These are phyloP conservation scores for Megaceryle maxima DNA, from an alignment of 2,113 vertebrate species.

Conservation along the genomic window DNA sequence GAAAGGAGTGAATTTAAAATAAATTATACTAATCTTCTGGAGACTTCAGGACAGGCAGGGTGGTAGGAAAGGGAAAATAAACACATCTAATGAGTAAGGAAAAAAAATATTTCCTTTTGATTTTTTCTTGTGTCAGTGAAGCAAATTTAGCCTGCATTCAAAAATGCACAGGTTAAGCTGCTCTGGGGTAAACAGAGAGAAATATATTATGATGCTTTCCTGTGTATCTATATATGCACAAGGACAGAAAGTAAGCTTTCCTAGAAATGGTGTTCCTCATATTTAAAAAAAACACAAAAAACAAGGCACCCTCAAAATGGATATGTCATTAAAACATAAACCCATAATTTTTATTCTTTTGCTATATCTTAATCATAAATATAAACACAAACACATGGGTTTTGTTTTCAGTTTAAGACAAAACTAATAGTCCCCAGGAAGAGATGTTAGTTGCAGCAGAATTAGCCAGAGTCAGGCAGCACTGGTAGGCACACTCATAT, in stretches of 20 bases:
- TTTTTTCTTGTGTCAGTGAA: background rate
- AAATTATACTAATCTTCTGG: constrained; percentile 11
- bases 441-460: background rate
- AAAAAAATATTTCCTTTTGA: background rate
- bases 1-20: background rate
- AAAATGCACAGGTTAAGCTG: background rate
- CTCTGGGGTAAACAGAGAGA: background rate
- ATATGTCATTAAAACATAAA: background rate
- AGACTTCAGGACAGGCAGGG: background rate
- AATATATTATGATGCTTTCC: background rate
- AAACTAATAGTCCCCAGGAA: background rate
- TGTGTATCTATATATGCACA: background rate
- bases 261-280: background rate
- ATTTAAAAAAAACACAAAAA: background rate
- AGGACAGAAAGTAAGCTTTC: background rate
- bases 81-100: background rate
- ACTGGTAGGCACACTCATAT: background rate
- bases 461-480: background rate
- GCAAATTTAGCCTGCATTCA: constrained; percentile 3
- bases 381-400: background rate
- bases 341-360: background rate
- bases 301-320: background rate
- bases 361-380: background rate
- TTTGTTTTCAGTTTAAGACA: background rate
- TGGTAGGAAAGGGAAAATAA: constrained; percentile 19